Conservation (phyloP, 2,113 vertebrate genomes). For the Ammodytes dubius region DNA sequence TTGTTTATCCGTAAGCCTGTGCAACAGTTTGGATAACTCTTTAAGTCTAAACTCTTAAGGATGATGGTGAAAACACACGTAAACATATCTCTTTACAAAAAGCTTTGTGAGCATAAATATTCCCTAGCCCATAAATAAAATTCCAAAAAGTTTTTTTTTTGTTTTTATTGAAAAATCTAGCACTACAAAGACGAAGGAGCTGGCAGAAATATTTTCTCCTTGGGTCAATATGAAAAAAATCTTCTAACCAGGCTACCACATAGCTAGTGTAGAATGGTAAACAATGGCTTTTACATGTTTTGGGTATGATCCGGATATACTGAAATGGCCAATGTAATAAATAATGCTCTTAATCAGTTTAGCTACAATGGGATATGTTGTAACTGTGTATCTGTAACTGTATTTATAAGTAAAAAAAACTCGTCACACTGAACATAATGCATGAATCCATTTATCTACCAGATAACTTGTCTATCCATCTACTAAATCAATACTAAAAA, state of each 20-base stretch:
- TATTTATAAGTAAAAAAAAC: too few species aligned
- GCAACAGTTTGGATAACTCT: background rate
- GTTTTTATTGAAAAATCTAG: background rate
- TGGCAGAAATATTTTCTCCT: background rate
- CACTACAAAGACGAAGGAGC: background rate
- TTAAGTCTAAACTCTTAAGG: background rate
- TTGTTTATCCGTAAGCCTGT: slow-evolving; percentile 1
- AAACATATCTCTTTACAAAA: background rate
- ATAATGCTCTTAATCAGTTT: background rate
- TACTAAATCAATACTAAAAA: background rate
- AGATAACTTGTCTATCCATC: background rate
- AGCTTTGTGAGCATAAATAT: background rate
- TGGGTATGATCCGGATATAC: background rate
- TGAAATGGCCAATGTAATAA: background rate
- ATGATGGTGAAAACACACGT: background rate
- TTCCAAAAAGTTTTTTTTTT: background rate
- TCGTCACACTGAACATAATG: too few species aligned
- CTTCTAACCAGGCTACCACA: background rate
- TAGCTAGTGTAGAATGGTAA: background rate
- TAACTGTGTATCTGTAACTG: too few species aligned
- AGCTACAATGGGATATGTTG: background rate
- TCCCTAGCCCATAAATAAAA: background rate
- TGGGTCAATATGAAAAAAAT: background rate
- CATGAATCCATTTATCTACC: too few species aligned
- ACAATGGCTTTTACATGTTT: background rate